Evolutionary conservation across 2,888 invertebrate species (phyloP), one percentile per base, ranked within the genome.

Genomic region (Standfussiana lucernea): DNA sequence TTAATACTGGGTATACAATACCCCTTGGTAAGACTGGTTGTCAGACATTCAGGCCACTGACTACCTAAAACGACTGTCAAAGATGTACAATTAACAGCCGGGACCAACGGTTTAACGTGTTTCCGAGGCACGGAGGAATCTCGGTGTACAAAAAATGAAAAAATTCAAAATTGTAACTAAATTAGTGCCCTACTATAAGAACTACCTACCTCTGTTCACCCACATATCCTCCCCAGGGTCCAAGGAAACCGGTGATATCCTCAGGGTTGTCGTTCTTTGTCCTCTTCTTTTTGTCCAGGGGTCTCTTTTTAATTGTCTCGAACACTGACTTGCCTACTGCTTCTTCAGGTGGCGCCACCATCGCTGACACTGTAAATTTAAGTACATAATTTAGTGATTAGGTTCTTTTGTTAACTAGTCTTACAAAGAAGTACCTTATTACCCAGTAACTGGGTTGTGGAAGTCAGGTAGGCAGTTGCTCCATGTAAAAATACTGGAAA

Each of bases 151-250:
- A 35, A 59, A 59, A 32, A 28, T 28, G 0, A 28, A 56, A 56
- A 28, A 13, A 6, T 28, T 28, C n/a, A 15, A 56, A 15, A 28
- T 56, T 28, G 15, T 15, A 56, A n/a, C 15, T 15, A n/a, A 64
- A 8, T n/a, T 1, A 37, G 24, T 37, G 7, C 24, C 50, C n/a
- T n/a, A 1, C 1, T 32, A 15, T 21, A 37, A 13, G 0, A 45
- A 24, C 13, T 32, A 1, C 37, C 68, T 97, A 96, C 97, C 97
- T 98, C 90, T 98, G 97, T 95, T 99, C 99, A 91, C 99, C 99
- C 15, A 98, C 97, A 95, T 97, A 99, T 73, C 98, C 98, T 76
- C 99, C 99, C 99, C 99, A 99, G 0, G 99, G 99, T 0, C 99
- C 99, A 1, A 99, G 96, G 93, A 99, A 99, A 0, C 99, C 99